Conservation (phyloP, 2,888 invertebrate genomes). For the Pandemis heparana region DNA sequence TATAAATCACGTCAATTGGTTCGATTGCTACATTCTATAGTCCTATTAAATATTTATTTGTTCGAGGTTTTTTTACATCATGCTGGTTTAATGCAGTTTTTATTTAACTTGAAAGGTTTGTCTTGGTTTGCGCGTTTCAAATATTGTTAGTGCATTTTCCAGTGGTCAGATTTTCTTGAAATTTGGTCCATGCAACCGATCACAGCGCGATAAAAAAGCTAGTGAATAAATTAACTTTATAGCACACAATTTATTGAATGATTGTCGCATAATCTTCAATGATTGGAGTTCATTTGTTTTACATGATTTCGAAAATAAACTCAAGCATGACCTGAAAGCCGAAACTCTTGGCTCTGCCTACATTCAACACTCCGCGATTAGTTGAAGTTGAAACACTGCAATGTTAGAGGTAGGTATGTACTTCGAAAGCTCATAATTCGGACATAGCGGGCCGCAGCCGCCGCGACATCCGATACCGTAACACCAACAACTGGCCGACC, state of each 20-base stretch:
- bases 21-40: slow-evolving; percentile 4
- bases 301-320: not conserved
- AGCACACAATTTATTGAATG: too few relatives aligned
- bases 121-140: too few relatives aligned
- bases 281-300: not conserved
- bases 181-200: too few relatives aligned
- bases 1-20: slow-evolving; percentile 26
- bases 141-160: too few relatives aligned
- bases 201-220: too few relatives aligned
- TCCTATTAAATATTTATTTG: not conserved
- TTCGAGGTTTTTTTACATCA: too few relatives aligned
- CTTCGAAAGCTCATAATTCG: slow-evolving; percentile 48
- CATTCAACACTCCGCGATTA: not conserved
- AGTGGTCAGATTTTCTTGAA: too few relatives aligned
- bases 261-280: not conserved
- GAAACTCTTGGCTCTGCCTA: slow-evolving; percentile 7
- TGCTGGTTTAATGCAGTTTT: too few relatives aligned
- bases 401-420: slow-evolving; percentile 10
- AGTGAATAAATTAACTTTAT: too few relatives aligned
- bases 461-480: slow-evolving; percentile 42
- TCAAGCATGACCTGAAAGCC: not conserved
- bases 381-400: not conserved
- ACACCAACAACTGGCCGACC: slow-evolving; percentile 34
- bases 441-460: slow-evolving; percentile 37
- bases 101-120: too few relatives aligned